These are phyloP conservation scores for Crepidodera aurea DNA, from an alignment of 2,888 invertebrate species.

Conservation along the genomic window DNA sequence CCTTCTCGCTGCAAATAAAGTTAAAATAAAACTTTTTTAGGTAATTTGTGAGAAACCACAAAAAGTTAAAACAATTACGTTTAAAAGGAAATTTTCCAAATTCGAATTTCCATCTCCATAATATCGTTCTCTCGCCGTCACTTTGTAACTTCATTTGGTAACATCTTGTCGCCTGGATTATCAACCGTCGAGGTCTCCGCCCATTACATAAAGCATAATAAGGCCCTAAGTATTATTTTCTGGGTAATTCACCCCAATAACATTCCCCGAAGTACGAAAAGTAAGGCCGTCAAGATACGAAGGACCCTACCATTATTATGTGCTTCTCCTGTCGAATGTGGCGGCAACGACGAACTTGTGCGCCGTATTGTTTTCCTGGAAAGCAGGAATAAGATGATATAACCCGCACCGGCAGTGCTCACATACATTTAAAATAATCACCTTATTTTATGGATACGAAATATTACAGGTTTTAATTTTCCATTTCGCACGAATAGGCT, in stretches of 20 bases:
- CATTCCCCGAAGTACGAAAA: conserved; percentile 44
- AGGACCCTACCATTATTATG: conserved; percentile 42
- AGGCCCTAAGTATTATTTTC: conserved; percentile 55
- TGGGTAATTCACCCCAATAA: conserved; percentile 50
- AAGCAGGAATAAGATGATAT: conserved; percentile 1
- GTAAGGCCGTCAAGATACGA: conserved; percentile 43
- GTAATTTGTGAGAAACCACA: too few species aligned
- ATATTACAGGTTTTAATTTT: not conserved
- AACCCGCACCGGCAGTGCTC: not conserved
- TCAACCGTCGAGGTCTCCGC: conserved; percentile 42
- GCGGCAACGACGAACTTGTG: conserved; percentile 1
- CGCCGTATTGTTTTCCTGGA: conserved; percentile 14
- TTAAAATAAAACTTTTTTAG: too few species aligned
- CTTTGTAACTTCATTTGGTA: conserved; percentile 35
- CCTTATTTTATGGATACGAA: not conserved
- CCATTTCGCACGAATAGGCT: not conserved
- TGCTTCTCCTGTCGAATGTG: conserved; percentile 42
- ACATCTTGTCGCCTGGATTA: conserved; percentile 49
- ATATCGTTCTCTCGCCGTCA: conserved; percentile 14
- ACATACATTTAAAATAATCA: not conserved
- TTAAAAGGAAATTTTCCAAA: conserved; percentile 9
- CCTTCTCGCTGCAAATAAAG: too few species aligned
- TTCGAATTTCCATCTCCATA: conserved; percentile 23
- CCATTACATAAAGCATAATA: conserved; percentile 54
- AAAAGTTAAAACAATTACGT: conserved; percentile 6